These are phyloP conservation scores for Cataglyphis cursor DNA, from an alignment of 2,888 invertebrate species.

Conservation along the genomic window DNA sequence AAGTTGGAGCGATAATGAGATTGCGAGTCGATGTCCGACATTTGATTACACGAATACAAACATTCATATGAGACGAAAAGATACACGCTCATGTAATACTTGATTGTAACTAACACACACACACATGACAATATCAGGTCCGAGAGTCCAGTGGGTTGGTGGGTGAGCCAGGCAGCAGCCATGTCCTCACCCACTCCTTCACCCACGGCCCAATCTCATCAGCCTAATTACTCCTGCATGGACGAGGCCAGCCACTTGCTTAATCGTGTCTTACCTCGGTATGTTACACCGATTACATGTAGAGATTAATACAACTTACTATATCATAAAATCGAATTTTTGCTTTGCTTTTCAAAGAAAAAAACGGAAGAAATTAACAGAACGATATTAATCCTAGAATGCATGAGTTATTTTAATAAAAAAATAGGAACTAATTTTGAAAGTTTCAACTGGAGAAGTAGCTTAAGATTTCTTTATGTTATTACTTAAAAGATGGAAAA, in stretches of 20 bases:
- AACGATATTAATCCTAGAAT: background rate
- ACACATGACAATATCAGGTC: constrained; percentile 82
- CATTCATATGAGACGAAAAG: background rate
- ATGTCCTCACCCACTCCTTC: constrained; percentile 86
- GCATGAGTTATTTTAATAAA: background rate
- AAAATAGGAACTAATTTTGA: background rate
- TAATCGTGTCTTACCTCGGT: constrained; percentile 85
- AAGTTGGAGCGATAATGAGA: background rate
- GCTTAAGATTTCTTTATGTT: background rate
- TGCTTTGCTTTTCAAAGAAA: constrained; percentile 7
- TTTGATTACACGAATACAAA: constrained; percentile 1
- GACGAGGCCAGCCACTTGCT: constrained; percentile 86
- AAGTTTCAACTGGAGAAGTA: background rate
- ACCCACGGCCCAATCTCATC: constrained; percentile 84
- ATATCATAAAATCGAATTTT: constrained; percentile 28
- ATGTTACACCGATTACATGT: constrained; percentile 62
- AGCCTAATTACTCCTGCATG: constrained; percentile 85
- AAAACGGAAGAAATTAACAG: background rate
- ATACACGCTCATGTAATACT: constrained; percentile 34
- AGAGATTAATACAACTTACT: constrained; percentile 50
- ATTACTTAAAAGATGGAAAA: background rate
- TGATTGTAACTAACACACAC: constrained; percentile 80
- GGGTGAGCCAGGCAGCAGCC: constrained; percentile 86
- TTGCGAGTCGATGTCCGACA: constrained; percentile 12
- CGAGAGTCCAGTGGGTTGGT: constrained; percentile 86